phyloP scores from a whole-genome alignment of 2,888 invertebrate genomes.

The Cistogaster globosa region DNA sequence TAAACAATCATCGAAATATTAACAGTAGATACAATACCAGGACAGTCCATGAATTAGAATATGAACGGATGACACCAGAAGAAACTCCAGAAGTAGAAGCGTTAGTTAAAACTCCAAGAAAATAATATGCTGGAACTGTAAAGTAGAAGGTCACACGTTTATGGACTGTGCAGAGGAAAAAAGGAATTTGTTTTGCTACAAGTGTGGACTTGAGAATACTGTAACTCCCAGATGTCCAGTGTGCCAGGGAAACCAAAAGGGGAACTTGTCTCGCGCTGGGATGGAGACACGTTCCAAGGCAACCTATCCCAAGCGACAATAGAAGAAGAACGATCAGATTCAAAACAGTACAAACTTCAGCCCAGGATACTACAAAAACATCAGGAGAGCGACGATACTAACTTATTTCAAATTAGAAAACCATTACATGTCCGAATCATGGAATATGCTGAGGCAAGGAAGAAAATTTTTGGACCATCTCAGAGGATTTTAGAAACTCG shows the following conservation, averaged over 20 bases:
- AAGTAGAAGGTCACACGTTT: neutral
- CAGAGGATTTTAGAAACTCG: neutral
- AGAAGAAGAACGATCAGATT: neutral
- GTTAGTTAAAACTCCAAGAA: neutral
- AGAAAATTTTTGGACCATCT: neutral
- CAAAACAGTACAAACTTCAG: neutral
- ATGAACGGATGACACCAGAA: neutral
- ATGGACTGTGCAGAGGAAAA: neutral
- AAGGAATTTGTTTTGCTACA: constrained; percentile 1
- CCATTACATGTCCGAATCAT: too few species aligned
- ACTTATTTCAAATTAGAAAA: too few species aligned
- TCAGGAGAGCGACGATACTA: neutral
- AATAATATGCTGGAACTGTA: constrained; percentile 20
- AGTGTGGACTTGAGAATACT: neutral
- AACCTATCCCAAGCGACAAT: neutral
- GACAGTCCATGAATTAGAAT: neutral
- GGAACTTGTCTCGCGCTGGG: neutral
- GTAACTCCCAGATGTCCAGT: neutral
- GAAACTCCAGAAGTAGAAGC: neutral
- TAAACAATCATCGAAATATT: neutral
- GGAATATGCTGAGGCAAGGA: neutral
- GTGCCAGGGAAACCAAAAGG: too few species aligned
- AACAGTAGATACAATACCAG: neutral
- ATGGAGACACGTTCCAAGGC: neutral
- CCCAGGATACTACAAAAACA: neutral